These are phyloP conservation scores for Polymixis lichenea DNA, from an alignment of 2,888 invertebrate genomes.

Conservation along the genomic window DNA sequence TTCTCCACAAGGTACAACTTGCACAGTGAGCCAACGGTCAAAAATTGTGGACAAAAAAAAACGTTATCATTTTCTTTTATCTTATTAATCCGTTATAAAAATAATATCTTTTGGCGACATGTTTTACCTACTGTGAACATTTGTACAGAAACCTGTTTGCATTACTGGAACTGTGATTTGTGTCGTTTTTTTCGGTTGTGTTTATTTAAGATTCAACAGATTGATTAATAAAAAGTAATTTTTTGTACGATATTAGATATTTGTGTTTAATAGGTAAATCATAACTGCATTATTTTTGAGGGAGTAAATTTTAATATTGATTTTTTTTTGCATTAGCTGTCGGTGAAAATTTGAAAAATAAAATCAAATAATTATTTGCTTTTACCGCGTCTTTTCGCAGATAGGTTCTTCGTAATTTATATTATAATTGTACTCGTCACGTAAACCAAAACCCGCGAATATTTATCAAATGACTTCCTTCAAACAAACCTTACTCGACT, in stretches of 20 bases:
- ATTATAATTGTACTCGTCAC: background rate
- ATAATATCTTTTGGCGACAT: conserved; percentile 33
- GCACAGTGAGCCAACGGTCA: conserved; percentile 61
- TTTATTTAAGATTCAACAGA: conserved; percentile 30
- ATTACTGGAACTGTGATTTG: conserved; percentile 34
- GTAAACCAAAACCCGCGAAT: no score
- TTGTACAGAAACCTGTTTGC: conserved; percentile 55
- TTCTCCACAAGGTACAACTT: conserved; percentile 28
- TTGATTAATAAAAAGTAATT: no score
- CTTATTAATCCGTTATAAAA: no score
- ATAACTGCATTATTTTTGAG: background rate
- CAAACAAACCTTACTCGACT: no score
- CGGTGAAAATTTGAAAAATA: background rate
- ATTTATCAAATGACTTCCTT: background rate
- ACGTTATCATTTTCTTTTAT: conserved; percentile 9
- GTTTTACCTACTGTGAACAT: conserved; percentile 43
- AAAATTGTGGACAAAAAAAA: conserved; percentile 47
- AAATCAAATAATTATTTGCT: no score
- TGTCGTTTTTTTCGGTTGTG: conserved; percentile 16
- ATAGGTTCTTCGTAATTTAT: background rate
- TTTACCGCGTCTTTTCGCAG: background rate
- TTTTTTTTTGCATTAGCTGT: background rate
- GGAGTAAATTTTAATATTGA: background rate
- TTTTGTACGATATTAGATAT: background rate
- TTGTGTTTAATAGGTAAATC: background rate